Percentiles rank a stretch among this genome's conserved stretches.
These are phyloP conservation scores for Atherinosoma microstoma DNA, from an alignment of 2,797 vertebrate genomes.

Conservation along the genomic window DNA sequence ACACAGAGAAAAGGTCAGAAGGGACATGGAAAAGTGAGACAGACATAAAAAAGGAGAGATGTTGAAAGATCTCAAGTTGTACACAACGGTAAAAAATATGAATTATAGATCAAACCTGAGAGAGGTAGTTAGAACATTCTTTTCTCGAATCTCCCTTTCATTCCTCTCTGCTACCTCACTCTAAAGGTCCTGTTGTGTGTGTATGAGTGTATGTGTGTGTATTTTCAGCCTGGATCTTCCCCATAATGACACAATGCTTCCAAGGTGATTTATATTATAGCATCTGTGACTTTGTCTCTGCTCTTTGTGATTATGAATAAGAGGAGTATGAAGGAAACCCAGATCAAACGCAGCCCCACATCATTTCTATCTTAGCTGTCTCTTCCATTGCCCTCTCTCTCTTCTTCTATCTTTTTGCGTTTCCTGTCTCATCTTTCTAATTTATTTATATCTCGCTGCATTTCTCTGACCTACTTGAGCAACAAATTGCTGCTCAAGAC, in stretches of 20 bases:
- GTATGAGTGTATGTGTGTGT: neutral
- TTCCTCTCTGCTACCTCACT: slow-evolving; percentile 26
- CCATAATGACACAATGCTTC: slow-evolving; percentile 24
- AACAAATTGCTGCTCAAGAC: slow-evolving; percentile 20
- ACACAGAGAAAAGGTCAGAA: slow-evolving; percentile 36
- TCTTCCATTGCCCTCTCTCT: slow-evolving; percentile 30
- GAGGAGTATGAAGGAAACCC: slow-evolving; percentile 39
- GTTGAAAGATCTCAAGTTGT: slow-evolving; percentile 43
- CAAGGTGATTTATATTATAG: slow-evolving; percentile 45
- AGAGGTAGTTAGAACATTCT: slow-evolving; percentile 35
- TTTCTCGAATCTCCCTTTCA: slow-evolving; percentile 27
- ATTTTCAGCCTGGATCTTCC: slow-evolving; percentile 23
- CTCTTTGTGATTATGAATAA: slow-evolving; percentile 35
- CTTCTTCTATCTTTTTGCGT: slow-evolving; percentile 10
- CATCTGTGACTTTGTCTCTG: slow-evolving; percentile 37
- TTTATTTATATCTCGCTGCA: slow-evolving; percentile 53
- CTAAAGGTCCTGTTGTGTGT: slow-evolving; percentile 9
- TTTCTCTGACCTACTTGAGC: slow-evolving; percentile 26
- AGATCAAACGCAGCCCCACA: slow-evolving; percentile 53
- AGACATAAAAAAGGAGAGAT: slow-evolving; percentile 5
- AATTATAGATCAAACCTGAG: slow-evolving; percentile 73
- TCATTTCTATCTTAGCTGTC: slow-evolving; percentile 35
- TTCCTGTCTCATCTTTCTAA: slow-evolving; percentile 32
- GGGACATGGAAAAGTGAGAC: slow-evolving; percentile 24
- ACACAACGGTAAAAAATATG: slow-evolving; percentile 37